Conservation (phyloP, 2,113 vertebrate species). For the Zosterops borbonicus region DNA sequence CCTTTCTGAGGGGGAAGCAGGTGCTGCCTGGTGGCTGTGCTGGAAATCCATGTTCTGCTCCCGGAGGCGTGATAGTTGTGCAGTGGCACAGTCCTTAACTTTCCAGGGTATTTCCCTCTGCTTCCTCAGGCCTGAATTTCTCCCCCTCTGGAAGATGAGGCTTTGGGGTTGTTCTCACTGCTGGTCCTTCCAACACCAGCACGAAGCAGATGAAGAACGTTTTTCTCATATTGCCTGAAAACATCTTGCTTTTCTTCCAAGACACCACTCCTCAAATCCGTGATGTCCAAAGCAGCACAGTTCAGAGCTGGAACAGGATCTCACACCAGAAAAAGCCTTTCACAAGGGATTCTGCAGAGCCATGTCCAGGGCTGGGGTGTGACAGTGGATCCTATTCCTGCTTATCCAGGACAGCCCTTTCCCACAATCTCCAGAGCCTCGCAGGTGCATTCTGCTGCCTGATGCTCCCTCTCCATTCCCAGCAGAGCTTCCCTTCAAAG, state of each 20-base stretch:
- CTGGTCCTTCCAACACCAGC: background rate
- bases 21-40: background rate
- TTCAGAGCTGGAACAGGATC: background rate
- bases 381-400: background rate
- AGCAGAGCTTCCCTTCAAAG: background rate
- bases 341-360: background rate
- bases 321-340: background rate
- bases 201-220: fast-evolving
- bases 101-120: background rate
- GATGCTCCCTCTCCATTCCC: background rate
- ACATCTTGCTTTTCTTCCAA: background rate
- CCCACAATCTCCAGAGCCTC: background rate
- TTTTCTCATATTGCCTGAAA: background rate
- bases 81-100: background rate
- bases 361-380: background rate
- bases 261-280: fast-evolving
- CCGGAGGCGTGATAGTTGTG: background rate
- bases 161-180: background rate
- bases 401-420: background rate
- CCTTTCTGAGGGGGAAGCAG: background rate
- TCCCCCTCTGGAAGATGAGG: background rate
- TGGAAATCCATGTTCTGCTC: background rate
- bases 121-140: background rate
- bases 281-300: background rate
- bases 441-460: background rate